Conservation (phyloP, 2,113 vertebrate species). For the Eira barbara region DNA sequence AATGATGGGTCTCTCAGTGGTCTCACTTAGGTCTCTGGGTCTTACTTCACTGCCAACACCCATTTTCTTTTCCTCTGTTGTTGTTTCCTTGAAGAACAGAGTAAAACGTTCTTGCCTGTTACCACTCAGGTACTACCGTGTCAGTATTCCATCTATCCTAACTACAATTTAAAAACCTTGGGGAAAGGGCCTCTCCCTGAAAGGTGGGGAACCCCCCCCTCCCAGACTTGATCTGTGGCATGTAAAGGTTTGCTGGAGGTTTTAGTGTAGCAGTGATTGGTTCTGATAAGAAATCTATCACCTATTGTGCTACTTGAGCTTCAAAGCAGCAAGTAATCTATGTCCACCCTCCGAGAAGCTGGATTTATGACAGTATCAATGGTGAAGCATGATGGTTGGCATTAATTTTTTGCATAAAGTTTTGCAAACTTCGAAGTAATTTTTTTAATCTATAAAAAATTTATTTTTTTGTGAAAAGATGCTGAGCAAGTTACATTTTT, state of each 20-base stretch:
- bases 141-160: background rate
- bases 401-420: slow-evolving; percentile 1
- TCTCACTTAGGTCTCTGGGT: background rate
- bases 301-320: background rate
- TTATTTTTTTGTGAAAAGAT: slow-evolving; percentile 3
- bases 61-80: background rate
- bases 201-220: too few relatives aligned
- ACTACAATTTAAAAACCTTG: background rate
- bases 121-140: background rate
- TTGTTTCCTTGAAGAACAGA: background rate
- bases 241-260: background rate
- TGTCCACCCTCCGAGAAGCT: background rate
- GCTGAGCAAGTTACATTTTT: background rate
- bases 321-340: background rate
- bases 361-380: background rate
- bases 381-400: background rate
- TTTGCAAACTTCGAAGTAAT: background rate
- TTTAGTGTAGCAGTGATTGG: background rate
- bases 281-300: background rate
- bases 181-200: background rate
- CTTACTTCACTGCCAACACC: background rate
- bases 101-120: background rate
- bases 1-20: background rate
- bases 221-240: background rate
- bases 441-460: background rate